A percentile compares a stretch with the other conserved stretches of the same genome.
These are phyloP conservation scores for Drosophila sulfurigaster DNA, from an alignment of 1,140 invertebrate species.

Conservation along the genomic window DNA sequence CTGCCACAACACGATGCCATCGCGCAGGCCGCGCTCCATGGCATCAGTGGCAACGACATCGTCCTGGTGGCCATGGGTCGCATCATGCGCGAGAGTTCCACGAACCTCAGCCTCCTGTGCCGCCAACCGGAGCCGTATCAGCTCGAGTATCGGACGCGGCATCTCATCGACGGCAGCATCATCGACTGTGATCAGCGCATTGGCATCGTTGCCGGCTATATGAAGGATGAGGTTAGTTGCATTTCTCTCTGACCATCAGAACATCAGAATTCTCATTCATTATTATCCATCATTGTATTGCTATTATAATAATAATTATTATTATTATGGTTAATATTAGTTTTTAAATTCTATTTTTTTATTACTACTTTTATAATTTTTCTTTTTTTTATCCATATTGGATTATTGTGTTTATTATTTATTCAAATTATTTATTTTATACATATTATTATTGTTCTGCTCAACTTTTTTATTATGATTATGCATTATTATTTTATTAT, in stretches of 20 bases:
- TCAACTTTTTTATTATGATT: too few species aligned
- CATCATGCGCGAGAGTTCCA: slow-evolving; percentile 85
- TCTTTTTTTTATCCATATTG: too few species aligned
- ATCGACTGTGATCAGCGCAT: slow-evolving; percentile 94
- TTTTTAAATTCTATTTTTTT: neutral
- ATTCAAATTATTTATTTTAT: too few species aligned
- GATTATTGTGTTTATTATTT: too few species aligned
- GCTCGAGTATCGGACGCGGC: slow-evolving; percentile 93
- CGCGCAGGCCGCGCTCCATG: slow-evolving; percentile 79
- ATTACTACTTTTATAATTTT: too few species aligned
- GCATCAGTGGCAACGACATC: slow-evolving; percentile 86
- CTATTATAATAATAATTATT: neutral
- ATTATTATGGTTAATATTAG: neutral
- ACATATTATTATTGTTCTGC: too few species aligned
- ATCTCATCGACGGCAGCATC: slow-evolving; percentile 93
- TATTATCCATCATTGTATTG: too few species aligned
- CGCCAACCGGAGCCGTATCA: slow-evolving; percentile 90
- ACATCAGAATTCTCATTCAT: neutral
- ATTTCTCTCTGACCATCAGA: too few species aligned
- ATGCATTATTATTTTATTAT: too few species aligned
- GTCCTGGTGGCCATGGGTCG: slow-evolving; percentile 89
- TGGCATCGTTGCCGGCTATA: slow-evolving; percentile 93
- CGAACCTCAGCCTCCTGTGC: slow-evolving; percentile 87
- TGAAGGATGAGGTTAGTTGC: slow-evolving; percentile 91
- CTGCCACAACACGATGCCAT: slow-evolving; percentile 79